Conservation (phyloP, 2,888 invertebrate genomes). For the Drosophila limbata region DNA sequence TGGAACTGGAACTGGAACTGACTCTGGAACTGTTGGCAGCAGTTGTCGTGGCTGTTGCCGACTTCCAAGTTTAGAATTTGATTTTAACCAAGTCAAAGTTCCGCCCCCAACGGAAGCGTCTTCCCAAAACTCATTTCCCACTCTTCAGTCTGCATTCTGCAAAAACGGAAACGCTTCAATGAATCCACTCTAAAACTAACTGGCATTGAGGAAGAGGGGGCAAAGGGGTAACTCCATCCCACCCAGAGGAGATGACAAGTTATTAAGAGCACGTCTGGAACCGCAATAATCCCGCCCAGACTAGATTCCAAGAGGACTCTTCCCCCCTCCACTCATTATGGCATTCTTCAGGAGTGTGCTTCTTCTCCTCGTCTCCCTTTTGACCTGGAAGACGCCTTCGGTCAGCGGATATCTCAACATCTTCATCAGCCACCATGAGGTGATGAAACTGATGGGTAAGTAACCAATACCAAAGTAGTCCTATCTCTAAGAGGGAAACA, state of each 20-base stretch:
- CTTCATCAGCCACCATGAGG: constrained; percentile 92
- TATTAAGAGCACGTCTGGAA: constrained; percentile 49
- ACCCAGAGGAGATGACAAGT: constrained; percentile 38
- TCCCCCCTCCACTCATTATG: constrained; percentile 21
- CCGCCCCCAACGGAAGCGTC: constrained; percentile 25
- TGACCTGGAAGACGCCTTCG: constrained; percentile 83
- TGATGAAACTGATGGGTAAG: constrained; percentile 92
- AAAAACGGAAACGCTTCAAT: constrained; percentile 25
- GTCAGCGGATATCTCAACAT: constrained; percentile 91
- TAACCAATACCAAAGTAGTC: constrained; percentile 33
- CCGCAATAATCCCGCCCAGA: constrained; percentile 23
- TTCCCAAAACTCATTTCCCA: constrained; percentile 20
- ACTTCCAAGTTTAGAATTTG: constrained; percentile 50
- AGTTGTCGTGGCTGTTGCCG: constrained; percentile 30
- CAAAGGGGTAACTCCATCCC: background rate
- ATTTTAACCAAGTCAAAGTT: constrained; percentile 55
- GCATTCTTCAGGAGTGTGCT: constrained; percentile 28
- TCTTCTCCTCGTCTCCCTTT: constrained; percentile 70
- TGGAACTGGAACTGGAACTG: background rate
- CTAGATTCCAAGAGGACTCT: background rate
- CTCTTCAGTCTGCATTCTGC: background rate
- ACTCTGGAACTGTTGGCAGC: constrained; percentile 52
- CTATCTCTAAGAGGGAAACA: background rate
- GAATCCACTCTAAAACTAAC: constrained; percentile 64
- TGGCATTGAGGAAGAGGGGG: constrained; percentile 40